phyloP scores from a whole-genome alignment of 2,888 invertebrate genomes.

The Torymus aiolomorphi region DNA sequence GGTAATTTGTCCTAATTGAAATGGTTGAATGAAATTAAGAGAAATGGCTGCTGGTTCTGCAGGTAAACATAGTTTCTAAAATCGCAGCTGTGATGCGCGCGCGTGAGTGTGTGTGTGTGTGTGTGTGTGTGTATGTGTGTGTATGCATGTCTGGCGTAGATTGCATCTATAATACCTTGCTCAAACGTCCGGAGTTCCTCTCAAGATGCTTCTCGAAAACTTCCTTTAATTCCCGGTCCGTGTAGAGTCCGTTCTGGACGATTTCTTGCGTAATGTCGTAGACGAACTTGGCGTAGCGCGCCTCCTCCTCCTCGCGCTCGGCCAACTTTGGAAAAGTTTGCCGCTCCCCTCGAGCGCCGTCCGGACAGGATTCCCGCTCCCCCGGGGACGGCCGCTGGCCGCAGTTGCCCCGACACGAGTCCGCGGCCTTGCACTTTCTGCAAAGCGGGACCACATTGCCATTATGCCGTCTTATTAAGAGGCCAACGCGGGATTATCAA shows the following conservation, averaged over 20 bases:
- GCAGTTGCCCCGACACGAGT: not conserved
- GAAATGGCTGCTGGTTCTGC: no score
- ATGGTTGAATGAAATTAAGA: no score
- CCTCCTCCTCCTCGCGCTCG: constrained; percentile 63
- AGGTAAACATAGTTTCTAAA: not conserved
- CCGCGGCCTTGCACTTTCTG: not conserved
- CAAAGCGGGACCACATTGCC: not conserved
- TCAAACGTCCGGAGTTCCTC: constrained; percentile 72
- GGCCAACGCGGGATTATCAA: no score
- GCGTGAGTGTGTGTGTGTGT: not conserved
- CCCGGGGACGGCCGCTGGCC: not conserved
- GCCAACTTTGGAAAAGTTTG: constrained; percentile 5
- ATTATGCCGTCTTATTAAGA: no score
- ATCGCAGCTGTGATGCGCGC: not conserved
- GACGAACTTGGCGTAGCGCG: constrained; percentile 74
- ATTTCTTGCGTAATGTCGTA: constrained; percentile 79
- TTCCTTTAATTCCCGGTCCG: constrained; percentile 76
- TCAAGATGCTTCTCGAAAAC: constrained; percentile 77
- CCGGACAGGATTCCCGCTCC: not conserved
- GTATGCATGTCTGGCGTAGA: no score
- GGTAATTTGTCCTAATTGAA: no score
- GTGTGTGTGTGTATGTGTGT: not conserved
- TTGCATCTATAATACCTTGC: constrained; percentile 33
- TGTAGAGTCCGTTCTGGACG: constrained; percentile 77
- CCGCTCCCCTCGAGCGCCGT: not conserved